Conservation (phyloP, 2,113 vertebrate species). For the Corvus moneduloides region DNA sequence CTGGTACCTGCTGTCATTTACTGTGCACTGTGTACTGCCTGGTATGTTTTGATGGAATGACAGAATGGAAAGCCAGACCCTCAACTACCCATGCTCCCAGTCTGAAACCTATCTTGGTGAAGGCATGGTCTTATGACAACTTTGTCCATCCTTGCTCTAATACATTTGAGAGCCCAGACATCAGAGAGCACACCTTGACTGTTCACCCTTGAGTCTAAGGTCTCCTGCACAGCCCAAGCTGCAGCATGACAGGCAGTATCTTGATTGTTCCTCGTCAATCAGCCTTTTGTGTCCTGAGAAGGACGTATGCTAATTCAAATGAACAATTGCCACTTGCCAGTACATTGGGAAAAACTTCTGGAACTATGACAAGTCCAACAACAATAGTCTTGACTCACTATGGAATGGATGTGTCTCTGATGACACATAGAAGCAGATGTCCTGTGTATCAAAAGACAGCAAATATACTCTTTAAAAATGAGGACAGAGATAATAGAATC, state of each 20-base stretch:
- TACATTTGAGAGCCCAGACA: background rate
- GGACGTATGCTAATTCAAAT: background rate
- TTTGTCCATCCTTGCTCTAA: background rate
- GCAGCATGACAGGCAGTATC: background rate
- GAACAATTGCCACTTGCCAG: background rate
- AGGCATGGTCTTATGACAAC: background rate
- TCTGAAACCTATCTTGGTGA: background rate
- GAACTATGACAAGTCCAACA: background rate
- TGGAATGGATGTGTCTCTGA: background rate
- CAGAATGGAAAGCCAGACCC: background rate
- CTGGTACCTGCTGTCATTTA: background rate
- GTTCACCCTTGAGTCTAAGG: background rate
- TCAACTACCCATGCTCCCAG: background rate
- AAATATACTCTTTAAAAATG: background rate
- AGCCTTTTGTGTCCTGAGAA: background rate
- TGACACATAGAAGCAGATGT: background rate
- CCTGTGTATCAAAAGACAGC: background rate
- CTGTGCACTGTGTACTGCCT: background rate
- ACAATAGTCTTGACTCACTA: background rate
- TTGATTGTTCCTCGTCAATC: background rate
- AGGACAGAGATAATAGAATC: background rate
- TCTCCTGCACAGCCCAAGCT: background rate
- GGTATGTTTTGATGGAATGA: background rate
- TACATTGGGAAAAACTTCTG: background rate
- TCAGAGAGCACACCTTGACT: background rate